phyloP scores from a whole-genome alignment of 2,888 invertebrate genomes.

The Drosophila gaucha region DNA sequence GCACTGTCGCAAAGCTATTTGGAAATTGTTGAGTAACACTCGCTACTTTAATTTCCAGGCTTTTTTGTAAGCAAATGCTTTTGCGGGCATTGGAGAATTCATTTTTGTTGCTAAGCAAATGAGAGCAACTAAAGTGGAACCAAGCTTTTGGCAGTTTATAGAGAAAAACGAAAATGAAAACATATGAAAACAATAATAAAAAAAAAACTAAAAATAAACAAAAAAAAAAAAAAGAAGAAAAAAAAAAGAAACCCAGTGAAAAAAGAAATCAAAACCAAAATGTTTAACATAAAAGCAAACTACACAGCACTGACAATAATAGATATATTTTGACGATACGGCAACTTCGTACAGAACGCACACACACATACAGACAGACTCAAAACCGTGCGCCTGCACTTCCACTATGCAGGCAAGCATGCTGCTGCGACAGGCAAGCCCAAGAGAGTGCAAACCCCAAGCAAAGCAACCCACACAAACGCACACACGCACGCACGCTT shows the following conservation, averaged over 20 bases:
- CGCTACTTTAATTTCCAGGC: background rate
- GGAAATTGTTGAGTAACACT: background rate
- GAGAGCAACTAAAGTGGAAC: slow-evolving; percentile 10
- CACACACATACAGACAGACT: background rate
- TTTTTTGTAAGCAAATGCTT: slow-evolving; percentile 56
- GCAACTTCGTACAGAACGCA: slow-evolving; percentile 9
- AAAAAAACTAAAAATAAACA: background rate
- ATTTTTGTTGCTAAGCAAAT: slow-evolving; percentile 9
- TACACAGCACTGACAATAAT: background rate
- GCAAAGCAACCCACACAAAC: slow-evolving; percentile 32
- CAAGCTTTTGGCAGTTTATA: slow-evolving; percentile 5
- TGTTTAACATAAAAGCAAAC: background rate
- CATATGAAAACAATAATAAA: background rate
- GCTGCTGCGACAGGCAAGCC: slow-evolving; percentile 12
- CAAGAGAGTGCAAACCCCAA: slow-evolving; percentile 4
- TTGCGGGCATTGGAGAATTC: background rate
- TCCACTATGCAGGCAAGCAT: slow-evolving; percentile 21
- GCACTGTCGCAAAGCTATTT: slow-evolving; percentile 8
- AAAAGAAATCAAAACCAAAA: slow-evolving; percentile 2
- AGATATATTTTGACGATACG: slow-evolving; percentile 6
- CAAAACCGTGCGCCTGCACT: slow-evolving; percentile 9
- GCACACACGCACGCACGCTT: slow-evolving; percentile 19
- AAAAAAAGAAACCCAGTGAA: slow-evolving; percentile 1
- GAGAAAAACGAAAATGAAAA: slow-evolving; percentile 5
- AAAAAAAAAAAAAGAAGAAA: background rate